A percentile compares a stretch with the other conserved stretches of the same genome.
Evolutionary conservation across 2,113 vertebrate species (phyloP).

Genomic region (Dasyurus viverrinus): DNA sequence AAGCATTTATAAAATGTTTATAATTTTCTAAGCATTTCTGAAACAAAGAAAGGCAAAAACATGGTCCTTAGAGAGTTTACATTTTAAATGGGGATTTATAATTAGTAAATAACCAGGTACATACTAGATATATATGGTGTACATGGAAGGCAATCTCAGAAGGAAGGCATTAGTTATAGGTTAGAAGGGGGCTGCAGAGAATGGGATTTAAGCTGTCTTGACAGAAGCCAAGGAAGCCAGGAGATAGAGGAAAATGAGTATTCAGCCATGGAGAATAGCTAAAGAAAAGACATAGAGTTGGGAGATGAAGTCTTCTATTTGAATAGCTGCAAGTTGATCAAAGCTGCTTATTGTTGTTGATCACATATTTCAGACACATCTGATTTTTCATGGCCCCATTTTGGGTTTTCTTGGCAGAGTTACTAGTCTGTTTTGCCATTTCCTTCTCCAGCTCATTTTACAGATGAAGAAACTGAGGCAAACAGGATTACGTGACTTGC

Average conservation of each 20-base stretch:
- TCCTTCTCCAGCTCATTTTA: background rate
- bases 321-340: no score
- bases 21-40: background rate
- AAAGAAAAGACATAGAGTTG: background rate
- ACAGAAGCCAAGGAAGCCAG: background rate
- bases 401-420: background rate
- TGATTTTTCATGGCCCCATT: background rate
- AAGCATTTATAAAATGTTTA: background rate
- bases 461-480: background rate
- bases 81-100: background rate
- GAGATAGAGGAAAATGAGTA: background rate
- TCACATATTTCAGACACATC: background rate
- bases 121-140: background rate
- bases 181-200: background rate
- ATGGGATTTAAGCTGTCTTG: background rate
- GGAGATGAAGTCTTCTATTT: no score
- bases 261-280: background rate
- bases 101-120: background rate
- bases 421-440: background rate
- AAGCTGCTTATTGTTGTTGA: background rate
- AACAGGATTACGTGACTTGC: background rate
- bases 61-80: background rate
- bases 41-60: background rate
- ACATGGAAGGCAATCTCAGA: background rate
- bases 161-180: background rate